Conservation (phyloP, 92 coral and sea anemone genomes). For the Epizoanthus illoricatus region DNA sequence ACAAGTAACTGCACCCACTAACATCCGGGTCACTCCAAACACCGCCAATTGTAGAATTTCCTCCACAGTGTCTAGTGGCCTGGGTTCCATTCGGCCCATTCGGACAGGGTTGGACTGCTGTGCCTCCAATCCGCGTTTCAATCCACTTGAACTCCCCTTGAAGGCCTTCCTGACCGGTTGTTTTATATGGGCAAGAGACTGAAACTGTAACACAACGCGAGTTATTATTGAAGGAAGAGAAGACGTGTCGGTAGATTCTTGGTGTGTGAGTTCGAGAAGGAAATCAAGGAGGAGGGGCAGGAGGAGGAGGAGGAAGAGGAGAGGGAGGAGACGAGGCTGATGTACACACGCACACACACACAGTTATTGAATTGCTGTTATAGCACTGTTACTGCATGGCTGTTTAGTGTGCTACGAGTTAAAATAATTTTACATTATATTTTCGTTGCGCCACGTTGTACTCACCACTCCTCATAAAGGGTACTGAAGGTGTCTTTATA, state of each 20-base stretch:
- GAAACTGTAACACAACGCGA: background rate
- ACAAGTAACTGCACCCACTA: conserved; percentile 50
- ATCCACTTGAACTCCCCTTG: conserved; percentile 66
- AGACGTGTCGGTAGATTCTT: background rate
- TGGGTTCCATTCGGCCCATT: conserved; percentile 52
- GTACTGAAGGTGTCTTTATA: no score
- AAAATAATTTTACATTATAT: no score
- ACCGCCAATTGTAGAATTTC: conserved; percentile 63
- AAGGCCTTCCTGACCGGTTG: conserved; percentile 56
- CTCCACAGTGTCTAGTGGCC: conserved; percentile 65
- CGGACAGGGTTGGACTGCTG: conserved; percentile 47
- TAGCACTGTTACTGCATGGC: no score
- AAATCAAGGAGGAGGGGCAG: no score
- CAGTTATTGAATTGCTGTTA: no score
- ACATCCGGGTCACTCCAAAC: conserved; percentile 57
- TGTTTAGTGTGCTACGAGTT: no score
- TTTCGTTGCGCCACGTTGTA: no score
- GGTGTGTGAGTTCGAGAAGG: no score
- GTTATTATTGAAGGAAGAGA: background rate
- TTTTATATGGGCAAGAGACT: conserved; percentile 59
- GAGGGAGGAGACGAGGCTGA: no score
- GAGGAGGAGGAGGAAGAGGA: no score
- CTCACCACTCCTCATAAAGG: no score
- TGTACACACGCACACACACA: no score
- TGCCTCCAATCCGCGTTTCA: conserved; percentile 46